Conservation (phyloP, 1,140 invertebrate species). For the Parasteatoda tepidariorum region DNA sequence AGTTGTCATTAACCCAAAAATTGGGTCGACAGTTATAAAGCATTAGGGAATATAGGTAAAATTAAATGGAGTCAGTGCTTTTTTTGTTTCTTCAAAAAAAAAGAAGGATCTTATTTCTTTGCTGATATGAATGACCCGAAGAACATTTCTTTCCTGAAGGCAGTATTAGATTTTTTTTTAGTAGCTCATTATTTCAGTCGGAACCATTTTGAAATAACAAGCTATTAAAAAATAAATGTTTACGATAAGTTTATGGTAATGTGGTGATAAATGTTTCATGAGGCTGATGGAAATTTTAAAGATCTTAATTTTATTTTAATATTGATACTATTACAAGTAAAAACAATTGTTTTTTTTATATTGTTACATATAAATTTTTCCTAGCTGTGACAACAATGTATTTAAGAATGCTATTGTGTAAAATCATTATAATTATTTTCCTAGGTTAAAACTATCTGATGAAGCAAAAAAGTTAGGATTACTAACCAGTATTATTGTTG, state of each 20-base stretch:
- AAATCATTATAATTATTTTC: neutral
- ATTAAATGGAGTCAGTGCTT: too few relatives aligned
- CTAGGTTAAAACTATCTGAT: slow-evolving; percentile 15
- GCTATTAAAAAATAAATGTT: neutral
- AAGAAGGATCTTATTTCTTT: too few relatives aligned
- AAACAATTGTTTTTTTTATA: neutral
- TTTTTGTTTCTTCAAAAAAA: too few relatives aligned
- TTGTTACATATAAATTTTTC: too few relatives aligned
- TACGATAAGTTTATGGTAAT: neutral
- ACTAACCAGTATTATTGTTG: slow-evolving; percentile 79
- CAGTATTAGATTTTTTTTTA: neutral
- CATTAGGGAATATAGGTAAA: too few relatives aligned
- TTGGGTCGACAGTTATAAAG: too few relatives aligned
- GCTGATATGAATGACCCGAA: too few relatives aligned
- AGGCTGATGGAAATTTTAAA: neutral
- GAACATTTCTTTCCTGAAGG: too few relatives aligned
- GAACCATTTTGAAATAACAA: too few relatives aligned
- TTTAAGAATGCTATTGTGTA: too few relatives aligned
- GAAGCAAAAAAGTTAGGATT: slow-evolving; percentile 78
- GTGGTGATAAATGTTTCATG: neutral
- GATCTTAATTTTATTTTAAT: neutral
- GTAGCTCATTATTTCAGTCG: neutral
- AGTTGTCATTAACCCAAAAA: too few relatives aligned
- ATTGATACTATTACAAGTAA: neutral
- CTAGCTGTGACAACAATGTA: too few relatives aligned